Percentiles rank a stretch among this genome's conserved stretches.
These are phyloP conservation scores for Pseudochirops cupreus DNA, from an alignment of 2,797 vertebrate species.

Conservation along the genomic window DNA sequence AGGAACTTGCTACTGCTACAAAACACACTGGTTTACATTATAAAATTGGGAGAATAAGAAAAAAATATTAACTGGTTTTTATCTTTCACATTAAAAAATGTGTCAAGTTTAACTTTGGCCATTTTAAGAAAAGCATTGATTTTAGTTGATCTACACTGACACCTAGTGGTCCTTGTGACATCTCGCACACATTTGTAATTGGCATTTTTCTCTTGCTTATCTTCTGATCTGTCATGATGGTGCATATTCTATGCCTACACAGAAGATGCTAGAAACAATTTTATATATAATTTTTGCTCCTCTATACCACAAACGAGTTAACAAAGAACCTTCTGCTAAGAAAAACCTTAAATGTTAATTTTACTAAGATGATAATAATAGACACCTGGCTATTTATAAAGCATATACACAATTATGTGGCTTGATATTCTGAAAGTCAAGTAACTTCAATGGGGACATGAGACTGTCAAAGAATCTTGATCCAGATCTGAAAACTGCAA, in stretches of 20 bases:
- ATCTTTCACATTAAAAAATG: background rate
- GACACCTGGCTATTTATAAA: background rate
- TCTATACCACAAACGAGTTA: background rate
- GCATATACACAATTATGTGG: background rate
- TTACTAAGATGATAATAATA: background rate
- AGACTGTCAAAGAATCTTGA: background rate
- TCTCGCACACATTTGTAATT: constrained; percentile 13
- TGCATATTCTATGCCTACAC: background rate
- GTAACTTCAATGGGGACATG: background rate
- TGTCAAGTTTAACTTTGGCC: background rate
- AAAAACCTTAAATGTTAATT: background rate
- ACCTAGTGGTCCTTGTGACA: constrained; percentile 36
- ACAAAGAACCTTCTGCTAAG: background rate
- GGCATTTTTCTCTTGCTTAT: background rate
- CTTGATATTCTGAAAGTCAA: background rate
- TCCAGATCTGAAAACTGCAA: background rate
- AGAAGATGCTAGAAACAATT: background rate
- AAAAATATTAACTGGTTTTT: background rate
- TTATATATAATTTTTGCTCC: background rate
- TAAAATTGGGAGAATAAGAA: background rate
- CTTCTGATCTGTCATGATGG: background rate
- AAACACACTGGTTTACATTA: background rate
- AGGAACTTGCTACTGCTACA: background rate
- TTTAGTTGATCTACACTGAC: constrained; percentile 52
- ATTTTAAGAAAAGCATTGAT: background rate